Evolutionary conservation across 2,113 vertebrate species (phyloP).

Genomic region (Marmota flaviventris): DNA sequence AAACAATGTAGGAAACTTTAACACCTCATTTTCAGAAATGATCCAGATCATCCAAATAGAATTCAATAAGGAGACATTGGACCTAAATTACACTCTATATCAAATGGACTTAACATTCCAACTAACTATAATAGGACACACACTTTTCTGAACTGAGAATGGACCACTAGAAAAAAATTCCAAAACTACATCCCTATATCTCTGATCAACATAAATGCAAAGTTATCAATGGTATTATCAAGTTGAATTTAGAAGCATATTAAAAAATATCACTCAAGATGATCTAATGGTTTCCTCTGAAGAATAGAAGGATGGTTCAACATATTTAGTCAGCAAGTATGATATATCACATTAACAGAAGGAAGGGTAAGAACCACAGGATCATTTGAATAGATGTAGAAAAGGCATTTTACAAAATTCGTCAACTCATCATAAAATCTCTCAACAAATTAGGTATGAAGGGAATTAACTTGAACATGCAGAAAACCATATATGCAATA

Average conservation of each 20-base stretch:
- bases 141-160: too few relatives aligned
- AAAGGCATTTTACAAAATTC: neutral
- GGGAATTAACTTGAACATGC: neutral
- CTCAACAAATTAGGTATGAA: neutral
- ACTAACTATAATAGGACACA: too few relatives aligned
- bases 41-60: neutral
- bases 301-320: neutral
- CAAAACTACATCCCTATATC: neutral
- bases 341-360: neutral
- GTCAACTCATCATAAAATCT: neutral
- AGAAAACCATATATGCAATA: neutral
- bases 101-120: too few relatives aligned
- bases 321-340: neutral
- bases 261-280: neutral
- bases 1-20: neutral
- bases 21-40: neutral
- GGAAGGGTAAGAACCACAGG: neutral
- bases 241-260: neutral
- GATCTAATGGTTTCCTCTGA: neutral
- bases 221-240: neutral
- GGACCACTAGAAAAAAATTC: neutral
- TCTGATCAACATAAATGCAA: neutral
- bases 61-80: too few relatives aligned
- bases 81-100: too few relatives aligned
- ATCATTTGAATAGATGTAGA: neutral